Base-by-base conservation (phyloP, 2,797 vertebrate species). In the Gadopsis marmoratus region DNA sequence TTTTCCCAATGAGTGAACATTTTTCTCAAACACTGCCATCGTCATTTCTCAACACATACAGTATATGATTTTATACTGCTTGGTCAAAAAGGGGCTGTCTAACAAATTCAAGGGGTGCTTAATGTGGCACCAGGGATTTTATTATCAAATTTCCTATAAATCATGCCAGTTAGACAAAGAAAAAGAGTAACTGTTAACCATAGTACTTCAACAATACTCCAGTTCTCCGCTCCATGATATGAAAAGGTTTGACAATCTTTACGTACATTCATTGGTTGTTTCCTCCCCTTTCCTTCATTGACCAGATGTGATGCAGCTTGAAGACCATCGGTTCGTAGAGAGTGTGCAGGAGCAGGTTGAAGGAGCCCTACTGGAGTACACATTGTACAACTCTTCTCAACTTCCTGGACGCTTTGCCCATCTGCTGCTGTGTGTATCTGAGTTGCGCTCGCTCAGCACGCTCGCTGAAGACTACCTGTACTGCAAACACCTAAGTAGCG, bases 391-490 rank as follows among this genome's bases (percentile, higher is more conserved):
- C 71, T 97, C 96, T 79, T 95, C 96, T 0, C 96, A 97, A 82
- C 89, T 88, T 75, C 91, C 91, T 1, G 96, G 97, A 91, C 96
- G 96, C 86, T 97, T 97, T 19, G 94, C 95, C 51, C 96, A 96
- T 84, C 94, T 99, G 90, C 94, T 98, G 80, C 89, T 97, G 87
- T 95, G 95, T 86, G 88, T 98, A 89, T 95, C 96, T 0, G 97
- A 98, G 91, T 85, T 98, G 29, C 96, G 96, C 66, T 91, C 95
- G 0, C 94, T 98, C 76, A 97, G 97, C 92, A 70, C 89, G 84
- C 96, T 97, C 72, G 96, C 96, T 0, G 97, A 98, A 91, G 97
- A 98, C 56, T 98, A 98, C 91, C 96, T 99, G 71, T 96, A 96
- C 92, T 95, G 95, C 92, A 97, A 96, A 84, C 96, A 99, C 91